Percentiles rank a stretch among this genome's conserved stretches.
These are phyloP conservation scores for Scaptomyza parva DNA, from an alignment of 2,888 invertebrate genomes.

Conservation along the genomic window DNA sequence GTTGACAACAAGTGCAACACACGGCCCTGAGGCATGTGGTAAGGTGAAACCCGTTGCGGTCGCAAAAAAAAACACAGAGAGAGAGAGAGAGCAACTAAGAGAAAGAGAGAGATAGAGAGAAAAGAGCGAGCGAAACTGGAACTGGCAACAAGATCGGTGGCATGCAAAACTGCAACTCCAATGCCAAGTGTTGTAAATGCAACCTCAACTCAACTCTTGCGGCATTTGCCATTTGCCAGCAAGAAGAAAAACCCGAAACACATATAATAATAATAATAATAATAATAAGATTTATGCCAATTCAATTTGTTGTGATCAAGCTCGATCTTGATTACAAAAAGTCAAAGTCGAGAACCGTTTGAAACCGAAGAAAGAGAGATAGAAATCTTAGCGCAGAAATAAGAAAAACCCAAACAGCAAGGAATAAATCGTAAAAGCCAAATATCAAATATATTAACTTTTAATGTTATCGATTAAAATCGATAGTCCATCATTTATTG, in stretches of 20 bases:
- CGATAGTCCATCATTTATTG: neutral
- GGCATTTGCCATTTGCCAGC: neutral
- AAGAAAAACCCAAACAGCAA: too few relatives aligned
- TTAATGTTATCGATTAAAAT: neutral
- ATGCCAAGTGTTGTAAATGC: neutral
- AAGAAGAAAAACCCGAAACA: neutral
- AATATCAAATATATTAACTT: too few relatives aligned
- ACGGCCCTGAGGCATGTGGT: slow-evolving; percentile 59
- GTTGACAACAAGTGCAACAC: slow-evolving; percentile 68
- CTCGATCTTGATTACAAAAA: too few relatives aligned
- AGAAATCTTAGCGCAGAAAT: too few relatives aligned
- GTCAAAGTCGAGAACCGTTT: too few relatives aligned
- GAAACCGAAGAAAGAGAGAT: too few relatives aligned
- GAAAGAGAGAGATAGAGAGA: neutral
- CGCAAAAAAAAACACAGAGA: slow-evolving; percentile 24
- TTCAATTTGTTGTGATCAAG: too few relatives aligned
- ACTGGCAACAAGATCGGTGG: slow-evolving; percentile 39
- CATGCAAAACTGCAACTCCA: slow-evolving; percentile 4
- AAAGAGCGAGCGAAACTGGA: slow-evolving; percentile 36
- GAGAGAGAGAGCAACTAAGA: slow-evolving; percentile 2
- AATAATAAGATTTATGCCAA: too few relatives aligned
- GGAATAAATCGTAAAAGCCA: too few relatives aligned
- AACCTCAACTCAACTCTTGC: neutral
- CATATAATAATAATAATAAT: too few relatives aligned
- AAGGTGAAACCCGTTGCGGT: slow-evolving; percentile 55